These are phyloP conservation scores for Whitmania pigra DNA, from an alignment of 1,140 invertebrate species.

Conservation along the genomic window DNA sequence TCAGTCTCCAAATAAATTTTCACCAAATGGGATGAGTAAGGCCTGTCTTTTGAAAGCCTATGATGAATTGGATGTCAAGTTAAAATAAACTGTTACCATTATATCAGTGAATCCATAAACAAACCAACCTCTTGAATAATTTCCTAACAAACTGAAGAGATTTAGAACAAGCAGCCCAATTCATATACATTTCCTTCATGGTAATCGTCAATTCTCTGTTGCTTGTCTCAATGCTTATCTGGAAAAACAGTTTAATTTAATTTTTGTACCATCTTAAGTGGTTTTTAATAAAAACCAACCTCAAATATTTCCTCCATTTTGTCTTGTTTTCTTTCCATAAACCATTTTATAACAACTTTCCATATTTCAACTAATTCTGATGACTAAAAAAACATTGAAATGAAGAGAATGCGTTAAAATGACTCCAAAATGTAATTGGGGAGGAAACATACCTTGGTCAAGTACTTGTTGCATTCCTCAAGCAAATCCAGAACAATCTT, in stretches of 20 bases:
- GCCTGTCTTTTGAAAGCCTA: neutral
- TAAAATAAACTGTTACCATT: neutral
- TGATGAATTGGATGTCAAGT: neutral
- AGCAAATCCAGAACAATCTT: constrained; percentile 1
- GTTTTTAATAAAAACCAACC: neutral
- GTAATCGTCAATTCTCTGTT: neutral
- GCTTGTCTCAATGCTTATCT: constrained; percentile 6
- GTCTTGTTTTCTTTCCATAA: neutral
- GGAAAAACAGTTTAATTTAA: neutral
- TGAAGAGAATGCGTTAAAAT: neutral
- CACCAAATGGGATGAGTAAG: neutral
- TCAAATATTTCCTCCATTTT: constrained; percentile 13
- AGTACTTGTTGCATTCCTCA: neutral
- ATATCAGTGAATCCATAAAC: neutral
- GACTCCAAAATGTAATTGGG: neutral
- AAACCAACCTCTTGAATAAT: constrained; percentile 2
- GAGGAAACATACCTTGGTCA: neutral
- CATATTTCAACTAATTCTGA: constrained; percentile 1
- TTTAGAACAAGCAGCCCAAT: constrained; percentile 3
- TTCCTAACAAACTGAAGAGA: neutral
- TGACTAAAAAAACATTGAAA: neutral
- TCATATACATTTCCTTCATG: constrained; percentile 2
- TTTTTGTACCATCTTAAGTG: neutral
- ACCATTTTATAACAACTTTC: neutral
- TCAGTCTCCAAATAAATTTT: neutral